These are phyloP conservation scores for Copidosoma floridanum DNA, from an alignment of 1,140 invertebrate species.

Conservation along the genomic window DNA sequence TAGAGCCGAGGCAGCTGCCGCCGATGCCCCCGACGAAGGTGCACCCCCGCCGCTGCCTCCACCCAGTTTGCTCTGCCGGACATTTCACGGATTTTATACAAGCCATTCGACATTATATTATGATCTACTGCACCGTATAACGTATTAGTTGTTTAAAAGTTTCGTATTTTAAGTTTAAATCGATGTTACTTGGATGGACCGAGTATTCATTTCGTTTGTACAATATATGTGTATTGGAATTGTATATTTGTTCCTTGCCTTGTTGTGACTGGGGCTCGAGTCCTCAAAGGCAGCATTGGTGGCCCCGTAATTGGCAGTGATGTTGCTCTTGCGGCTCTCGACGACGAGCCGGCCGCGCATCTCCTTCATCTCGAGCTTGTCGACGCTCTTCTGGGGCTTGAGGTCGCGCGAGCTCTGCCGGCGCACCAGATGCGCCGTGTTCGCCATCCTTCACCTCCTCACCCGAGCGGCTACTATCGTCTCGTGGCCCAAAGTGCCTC, in stretches of 20 bases:
- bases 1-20: no score
- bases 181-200: no score
- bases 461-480: no score
- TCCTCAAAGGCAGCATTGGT: constrained; percentile 86
- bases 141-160: no score
- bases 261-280: constrained; percentile 72
- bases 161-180: no score
- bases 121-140: no score
- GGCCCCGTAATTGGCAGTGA: constrained; percentile 72
- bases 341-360: constrained; percentile 77
- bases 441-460: constrained; percentile 68
- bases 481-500: no score
- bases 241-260: no score
- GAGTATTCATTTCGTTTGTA: no score
- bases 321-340: constrained; percentile 57
- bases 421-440: constrained; percentile 82
- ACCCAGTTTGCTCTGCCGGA: not conserved
- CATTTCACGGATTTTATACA: constrained; percentile 1
- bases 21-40: not conserved
- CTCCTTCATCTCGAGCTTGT: constrained; percentile 83
- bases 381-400: constrained; percentile 76
- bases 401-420: constrained; percentile 82
- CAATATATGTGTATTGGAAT: no score
- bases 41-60: not conserved
- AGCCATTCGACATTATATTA: no score